Percentiles rank a stretch among this genome's conserved stretches.
These are phyloP conservation scores for Capra hircus DNA, from an alignment of 2,113 vertebrate genomes.

Conservation along the genomic window DNA sequence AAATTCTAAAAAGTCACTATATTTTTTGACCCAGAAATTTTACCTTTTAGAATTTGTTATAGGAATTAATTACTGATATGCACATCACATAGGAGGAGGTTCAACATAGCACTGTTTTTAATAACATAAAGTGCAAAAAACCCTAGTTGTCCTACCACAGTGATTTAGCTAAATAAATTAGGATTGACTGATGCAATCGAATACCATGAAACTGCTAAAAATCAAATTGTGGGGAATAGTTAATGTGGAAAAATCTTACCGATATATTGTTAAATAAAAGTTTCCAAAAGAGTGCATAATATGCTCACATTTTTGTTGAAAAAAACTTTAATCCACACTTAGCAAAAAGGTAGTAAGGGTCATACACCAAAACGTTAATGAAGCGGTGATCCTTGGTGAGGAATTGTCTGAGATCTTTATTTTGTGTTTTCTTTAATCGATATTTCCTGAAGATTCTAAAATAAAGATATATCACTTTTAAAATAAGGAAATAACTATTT, in stretches of 20 bases:
- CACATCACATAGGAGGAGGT: neutral
- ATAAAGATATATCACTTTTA: neutral
- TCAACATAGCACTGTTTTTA: neutral
- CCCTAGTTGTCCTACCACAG: neutral
- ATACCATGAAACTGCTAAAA: neutral
- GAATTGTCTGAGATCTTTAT: conserved; percentile 4
- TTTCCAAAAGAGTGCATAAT: neutral
- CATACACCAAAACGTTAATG: neutral
- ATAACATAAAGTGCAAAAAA: neutral
- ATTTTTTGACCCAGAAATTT: neutral
- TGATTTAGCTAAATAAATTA: conserved; percentile 19
- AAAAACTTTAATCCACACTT: neutral
- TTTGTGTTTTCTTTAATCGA: neutral
- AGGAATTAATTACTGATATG: neutral
- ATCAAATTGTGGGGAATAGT: neutral
- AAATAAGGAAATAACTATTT: neutral
- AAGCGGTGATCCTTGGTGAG: neutral
- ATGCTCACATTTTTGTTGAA: neutral
- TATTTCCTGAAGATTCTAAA: conserved; percentile 33
- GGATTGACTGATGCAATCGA: neutral
- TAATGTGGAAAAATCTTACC: neutral
- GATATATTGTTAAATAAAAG: neutral
- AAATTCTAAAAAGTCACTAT: neutral
- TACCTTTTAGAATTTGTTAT: neutral
- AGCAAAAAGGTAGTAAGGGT: neutral